Evolutionary conservation across 2,113 vertebrate species (phyloP).

Genomic region (Zosterops borbonicus): DNA sequence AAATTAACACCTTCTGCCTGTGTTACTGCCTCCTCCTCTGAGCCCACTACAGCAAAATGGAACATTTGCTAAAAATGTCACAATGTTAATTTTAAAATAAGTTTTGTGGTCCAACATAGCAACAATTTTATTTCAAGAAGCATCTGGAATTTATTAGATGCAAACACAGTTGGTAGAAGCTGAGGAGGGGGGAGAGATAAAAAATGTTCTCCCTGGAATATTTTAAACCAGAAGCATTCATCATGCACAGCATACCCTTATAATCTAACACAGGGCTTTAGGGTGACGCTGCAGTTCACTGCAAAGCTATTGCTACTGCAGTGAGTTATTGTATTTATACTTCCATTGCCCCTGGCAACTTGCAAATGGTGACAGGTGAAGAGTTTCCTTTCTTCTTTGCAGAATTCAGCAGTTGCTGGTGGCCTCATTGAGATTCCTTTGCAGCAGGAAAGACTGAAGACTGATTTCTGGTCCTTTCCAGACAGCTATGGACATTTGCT

Average conservation of each 20-base stretch:
- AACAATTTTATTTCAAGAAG: background rate
- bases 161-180: background rate
- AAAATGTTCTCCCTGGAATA: constrained; percentile 43
- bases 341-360: background rate
- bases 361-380: constrained; percentile 17
- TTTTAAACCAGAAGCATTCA: constrained; percentile 41
- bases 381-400: background rate
- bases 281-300: constrained; percentile 4
- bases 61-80: background rate
- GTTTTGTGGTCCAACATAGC: background rate
- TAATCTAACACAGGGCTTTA: background rate
- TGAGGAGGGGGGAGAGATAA: background rate
- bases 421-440: background rate
- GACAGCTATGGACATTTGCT: background rate
- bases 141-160: constrained; percentile 49
- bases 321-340: constrained; percentile 4
- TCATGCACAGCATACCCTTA: background rate
- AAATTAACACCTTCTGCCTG: background rate
- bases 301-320: constrained; percentile 26
- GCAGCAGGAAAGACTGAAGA: background rate
- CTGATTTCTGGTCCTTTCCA: background rate
- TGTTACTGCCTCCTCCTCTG: background rate
- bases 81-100: background rate
- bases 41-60: background rate
- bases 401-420: background rate